Conservation (phyloP, 2,113 vertebrate genomes). For the Orientallactaga bullata region DNA sequence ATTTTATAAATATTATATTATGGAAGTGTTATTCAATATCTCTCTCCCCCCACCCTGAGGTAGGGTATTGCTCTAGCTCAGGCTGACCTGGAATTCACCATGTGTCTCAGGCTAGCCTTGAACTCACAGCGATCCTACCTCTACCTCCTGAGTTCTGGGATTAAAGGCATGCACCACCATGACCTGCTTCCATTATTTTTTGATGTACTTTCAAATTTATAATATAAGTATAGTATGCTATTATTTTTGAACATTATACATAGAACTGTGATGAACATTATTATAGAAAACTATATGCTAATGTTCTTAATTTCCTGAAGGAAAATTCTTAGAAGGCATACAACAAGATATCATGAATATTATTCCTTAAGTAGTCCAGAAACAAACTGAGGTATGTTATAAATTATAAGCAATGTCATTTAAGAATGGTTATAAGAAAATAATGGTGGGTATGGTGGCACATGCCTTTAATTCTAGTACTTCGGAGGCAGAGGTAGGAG, state of each 20-base stretch:
- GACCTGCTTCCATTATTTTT: neutral
- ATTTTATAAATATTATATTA: neutral
- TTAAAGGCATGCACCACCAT: no score
- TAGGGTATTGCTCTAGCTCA: no score
- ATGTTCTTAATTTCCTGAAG: neutral
- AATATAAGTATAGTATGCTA: neutral
- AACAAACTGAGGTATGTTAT: neutral
- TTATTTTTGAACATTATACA: conserved; percentile 18
- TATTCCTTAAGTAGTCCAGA: neutral
- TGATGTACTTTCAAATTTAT: neutral
- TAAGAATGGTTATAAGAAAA: neutral
- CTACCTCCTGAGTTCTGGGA: no score
- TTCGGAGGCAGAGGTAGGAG: neutral
- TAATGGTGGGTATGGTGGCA: no score
- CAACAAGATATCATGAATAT: neutral
- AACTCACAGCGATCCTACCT: no score
- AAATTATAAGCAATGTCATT: neutral
- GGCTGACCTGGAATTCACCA: no score
- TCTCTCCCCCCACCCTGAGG: neutral
- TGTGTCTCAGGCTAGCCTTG: no score
- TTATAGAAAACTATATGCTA: neutral
- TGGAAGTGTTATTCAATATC: neutral
- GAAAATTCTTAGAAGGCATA: neutral
- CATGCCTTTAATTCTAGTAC: neutral
- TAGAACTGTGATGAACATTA: neutral